Percentiles rank a stretch among this genome's conserved stretches.
These are phyloP conservation scores for Tauraco hartlaubi DNA, from an alignment of 2,797 vertebrate species.

Conservation along the genomic window DNA sequence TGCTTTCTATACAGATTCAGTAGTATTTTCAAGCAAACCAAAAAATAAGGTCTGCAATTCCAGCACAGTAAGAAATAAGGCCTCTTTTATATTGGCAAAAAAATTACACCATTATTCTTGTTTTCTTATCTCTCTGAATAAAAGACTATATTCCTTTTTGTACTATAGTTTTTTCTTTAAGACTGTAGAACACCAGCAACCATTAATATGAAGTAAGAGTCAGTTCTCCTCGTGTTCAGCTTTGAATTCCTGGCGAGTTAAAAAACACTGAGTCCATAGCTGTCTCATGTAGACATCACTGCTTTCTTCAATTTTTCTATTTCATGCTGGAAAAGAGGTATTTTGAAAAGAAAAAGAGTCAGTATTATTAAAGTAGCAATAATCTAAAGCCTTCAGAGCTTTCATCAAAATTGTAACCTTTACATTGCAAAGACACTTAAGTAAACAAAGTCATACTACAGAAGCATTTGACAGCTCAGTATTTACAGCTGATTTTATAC, in stretches of 20 bases:
- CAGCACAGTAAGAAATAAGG: conserved; percentile 96
- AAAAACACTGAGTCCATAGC: conserved; percentile 10
- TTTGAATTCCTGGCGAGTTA: conserved; percentile 34
- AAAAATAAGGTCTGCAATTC: conserved; percentile 82
- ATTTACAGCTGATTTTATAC: not conserved
- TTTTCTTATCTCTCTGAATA: conserved; percentile 78
- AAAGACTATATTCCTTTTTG: conserved; percentile 82
- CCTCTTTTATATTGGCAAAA: conserved; percentile 92
- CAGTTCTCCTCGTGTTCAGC: conserved; percentile 60
- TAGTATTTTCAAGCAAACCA: conserved; percentile 92
- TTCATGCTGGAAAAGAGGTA: conserved; percentile 84
- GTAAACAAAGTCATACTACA: not conserved
- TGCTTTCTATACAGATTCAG: conserved; percentile 93
- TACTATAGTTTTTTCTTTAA: conserved; percentile 44
- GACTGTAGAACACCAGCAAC: conserved; percentile 78
- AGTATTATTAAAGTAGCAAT: not conserved
- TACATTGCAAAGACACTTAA: not conserved
- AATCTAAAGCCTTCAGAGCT: not conserved
- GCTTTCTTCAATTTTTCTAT: conserved; percentile 93
- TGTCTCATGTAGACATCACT: conserved; percentile 86
- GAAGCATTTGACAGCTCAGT: not conserved
- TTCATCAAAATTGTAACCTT: not conserved
- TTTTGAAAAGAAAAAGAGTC: not conserved
- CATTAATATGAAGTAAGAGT: conserved; percentile 66
- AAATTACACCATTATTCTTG: conserved; percentile 80